These are phyloP conservation scores for Agrypnia vestita DNA, from an alignment of 1,140 invertebrate genomes.

Conservation along the genomic window DNA sequence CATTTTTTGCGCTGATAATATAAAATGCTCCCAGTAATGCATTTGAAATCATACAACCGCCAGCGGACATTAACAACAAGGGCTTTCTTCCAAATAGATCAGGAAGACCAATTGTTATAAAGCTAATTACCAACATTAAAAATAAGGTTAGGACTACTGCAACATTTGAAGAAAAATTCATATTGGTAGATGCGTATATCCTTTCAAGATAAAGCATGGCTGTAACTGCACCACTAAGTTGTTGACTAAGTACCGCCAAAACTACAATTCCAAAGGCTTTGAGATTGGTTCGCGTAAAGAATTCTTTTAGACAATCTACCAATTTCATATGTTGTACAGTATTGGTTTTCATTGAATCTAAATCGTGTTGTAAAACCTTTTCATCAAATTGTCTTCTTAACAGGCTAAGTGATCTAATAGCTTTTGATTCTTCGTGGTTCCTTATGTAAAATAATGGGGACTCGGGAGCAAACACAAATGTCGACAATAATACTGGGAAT, in stretches of 20 bases:
- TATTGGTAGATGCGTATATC: constrained; percentile 22
- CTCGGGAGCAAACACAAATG: constrained; percentile 48
- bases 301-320: constrained; percentile 33
- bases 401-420: constrained; percentile 17
- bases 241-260: constrained; percentile 30
- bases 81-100: constrained; percentile 48
- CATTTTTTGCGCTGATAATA: background rate
- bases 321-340: constrained; percentile 29
- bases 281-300: constrained; percentile 21
- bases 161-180: constrained; percentile 40
- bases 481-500: constrained; percentile 39
- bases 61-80: constrained; percentile 31
- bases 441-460: constrained; percentile 48
- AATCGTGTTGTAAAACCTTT: constrained; percentile 39
- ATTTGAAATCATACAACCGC: constrained; percentile 43
- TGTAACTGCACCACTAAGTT: constrained; percentile 28
- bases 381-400: constrained; percentile 39
- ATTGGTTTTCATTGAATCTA: constrained; percentile 36
- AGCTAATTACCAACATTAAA: background rate
- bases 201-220: constrained; percentile 35
- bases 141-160: constrained; percentile 37
- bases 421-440: constrained; percentile 30
- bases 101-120: constrained; percentile 24
- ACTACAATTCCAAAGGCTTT: constrained; percentile 48
- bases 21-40: constrained; percentile 35